Evolutionary conservation across 2,888 invertebrate species (phyloP), one percentile per base, ranked within the genome.

Genomic region (Bombylius major): DNA sequence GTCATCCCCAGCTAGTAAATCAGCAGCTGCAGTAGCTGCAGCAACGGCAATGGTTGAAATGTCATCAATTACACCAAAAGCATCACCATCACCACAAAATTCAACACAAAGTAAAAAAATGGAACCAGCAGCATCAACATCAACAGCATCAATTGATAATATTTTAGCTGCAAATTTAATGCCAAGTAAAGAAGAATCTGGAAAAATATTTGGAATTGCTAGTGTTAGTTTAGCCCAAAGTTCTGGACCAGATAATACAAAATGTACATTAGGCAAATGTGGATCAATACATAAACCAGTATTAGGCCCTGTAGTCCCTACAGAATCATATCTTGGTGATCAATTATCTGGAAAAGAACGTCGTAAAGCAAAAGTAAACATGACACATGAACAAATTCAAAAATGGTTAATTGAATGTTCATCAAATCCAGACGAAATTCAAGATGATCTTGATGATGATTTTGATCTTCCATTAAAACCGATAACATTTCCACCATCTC

Each of bases 361-460:
- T 53, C 73, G 65, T 61, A 77, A 82, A 66, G 81, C 79, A 23
- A 80, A 82, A 65, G 82, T 83, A 0, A 83, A 83, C 64, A 82
- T 83, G 83, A 82, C 83, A 0, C 82, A 79, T 45, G 83, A 83
- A 64, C 82, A 82, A 68, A 83, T 84, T 48, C 82, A 84, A 61
- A 82, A 83, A 63, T 84, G 84, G 84, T 62, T 80, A 7, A 76
- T 76, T 56, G 80, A 80, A 61, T 79, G 79, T 61, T 78, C 77
- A 3, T 70, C 77, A 11, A 78, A 78, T 56, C 78, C 77, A 34
- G 73, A 73, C 61, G 73, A 73, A 51, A 72, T 74, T 34, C 70
- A 71, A 50, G 74, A 73, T 56, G 75, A 75, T 63, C 64, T 74
- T 14, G 71, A 73, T 52, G 73, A 73, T 55, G 73, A 73, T 50